These are phyloP conservation scores for Harpegnathos saltator DNA, from an alignment of 1,140 invertebrate species.

Conservation along the genomic window DNA sequence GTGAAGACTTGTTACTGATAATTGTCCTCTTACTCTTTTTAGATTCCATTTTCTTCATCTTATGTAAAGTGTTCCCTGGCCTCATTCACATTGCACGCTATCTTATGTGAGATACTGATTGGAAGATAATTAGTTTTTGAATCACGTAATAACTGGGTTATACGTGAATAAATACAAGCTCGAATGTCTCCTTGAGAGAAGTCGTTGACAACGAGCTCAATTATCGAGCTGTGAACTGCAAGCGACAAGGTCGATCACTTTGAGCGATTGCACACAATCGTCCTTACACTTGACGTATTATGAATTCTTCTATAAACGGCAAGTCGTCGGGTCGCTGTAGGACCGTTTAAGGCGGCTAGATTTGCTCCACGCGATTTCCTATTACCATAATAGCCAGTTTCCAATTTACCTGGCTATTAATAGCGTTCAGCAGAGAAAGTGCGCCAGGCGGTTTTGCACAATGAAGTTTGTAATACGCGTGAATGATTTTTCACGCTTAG, in stretches of 20 bases:
- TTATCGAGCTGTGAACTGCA: constrained; percentile 12
- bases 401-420: constrained; percentile 70
- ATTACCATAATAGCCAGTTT: constrained; percentile 74
- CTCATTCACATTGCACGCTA: constrained; percentile 12
- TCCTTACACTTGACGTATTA: neutral
- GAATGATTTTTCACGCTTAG: constrained; percentile 40
- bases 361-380: constrained; percentile 69
- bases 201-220: neutral
- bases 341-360: constrained; percentile 22
- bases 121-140: constrained; percentile 38
- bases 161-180: constrained; percentile 30
- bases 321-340: neutral
- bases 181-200: neutral
- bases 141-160: constrained; percentile 4
- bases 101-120: neutral
- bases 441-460: constrained; percentile 22
- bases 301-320: neutral
- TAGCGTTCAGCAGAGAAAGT: constrained; percentile 75
- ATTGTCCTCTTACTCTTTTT: neutral
- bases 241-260: neutral
- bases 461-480: constrained; percentile 36
- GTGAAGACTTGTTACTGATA: neutral
- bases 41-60: constrained; percentile 23
- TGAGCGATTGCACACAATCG: neutral
- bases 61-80: neutral